A percentile compares a stretch with the other conserved stretches of the same genome.
Evolutionary conservation across 2,888 invertebrate genomes (phyloP).

Genomic region (Phyllotreta cruciferae): DNA sequence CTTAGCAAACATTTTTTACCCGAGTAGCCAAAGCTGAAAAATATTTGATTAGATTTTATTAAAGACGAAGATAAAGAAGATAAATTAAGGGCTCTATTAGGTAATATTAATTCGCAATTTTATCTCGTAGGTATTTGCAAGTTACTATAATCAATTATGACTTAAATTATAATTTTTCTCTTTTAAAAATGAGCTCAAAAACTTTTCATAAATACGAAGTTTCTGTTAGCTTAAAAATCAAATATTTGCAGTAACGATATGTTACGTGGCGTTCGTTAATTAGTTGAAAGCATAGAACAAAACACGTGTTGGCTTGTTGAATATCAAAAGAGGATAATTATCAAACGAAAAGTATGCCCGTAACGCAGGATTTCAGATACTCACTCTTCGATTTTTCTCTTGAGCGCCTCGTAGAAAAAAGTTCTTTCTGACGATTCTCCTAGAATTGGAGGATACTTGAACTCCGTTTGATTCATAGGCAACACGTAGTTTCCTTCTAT

Average conservation of each 20-base stretch:
- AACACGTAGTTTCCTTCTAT: constrained; percentile 73
- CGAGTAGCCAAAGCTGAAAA: constrained; percentile 67
- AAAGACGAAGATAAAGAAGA: no score
- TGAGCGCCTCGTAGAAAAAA: constrained; percentile 48
- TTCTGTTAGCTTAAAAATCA: no score
- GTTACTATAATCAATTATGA: neutral
- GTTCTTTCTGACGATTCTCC: constrained; percentile 40
- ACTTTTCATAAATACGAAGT: no score
- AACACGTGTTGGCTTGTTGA: no score
- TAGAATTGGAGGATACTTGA: constrained; percentile 49
- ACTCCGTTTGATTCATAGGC: constrained; percentile 63
- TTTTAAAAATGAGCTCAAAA: no score
- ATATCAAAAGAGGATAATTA: no score
- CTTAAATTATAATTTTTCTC: neutral
- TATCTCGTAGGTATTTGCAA: neutral
- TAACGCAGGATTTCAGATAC: constrained; percentile 16
- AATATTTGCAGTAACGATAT: no score
- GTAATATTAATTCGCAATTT: neutral
- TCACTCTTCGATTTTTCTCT: constrained; percentile 51
- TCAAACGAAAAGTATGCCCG: no score
- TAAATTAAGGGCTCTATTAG: no score
- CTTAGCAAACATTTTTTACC: constrained; percentile 74
- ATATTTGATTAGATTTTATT: no score
- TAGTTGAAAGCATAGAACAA: no score
- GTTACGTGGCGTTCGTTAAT: no score